These are phyloP conservation scores for Barnardius zonarius DNA, from an alignment of 2,113 vertebrate genomes.

Conservation along the genomic window DNA sequence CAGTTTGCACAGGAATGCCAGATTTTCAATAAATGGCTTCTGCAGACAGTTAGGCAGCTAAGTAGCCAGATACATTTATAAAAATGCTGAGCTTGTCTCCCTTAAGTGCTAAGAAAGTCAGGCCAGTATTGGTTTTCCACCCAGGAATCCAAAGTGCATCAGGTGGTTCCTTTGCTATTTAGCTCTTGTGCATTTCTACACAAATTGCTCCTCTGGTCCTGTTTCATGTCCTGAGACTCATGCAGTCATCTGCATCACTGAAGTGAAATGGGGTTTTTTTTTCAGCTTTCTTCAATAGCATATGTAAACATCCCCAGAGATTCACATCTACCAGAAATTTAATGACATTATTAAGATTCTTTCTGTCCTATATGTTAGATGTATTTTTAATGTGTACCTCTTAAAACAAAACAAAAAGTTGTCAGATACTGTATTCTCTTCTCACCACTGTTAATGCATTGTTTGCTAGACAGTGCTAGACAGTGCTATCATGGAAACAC, in stretches of 20 bases:
- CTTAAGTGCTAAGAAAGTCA: neutral
- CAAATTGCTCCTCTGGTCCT: neutral
- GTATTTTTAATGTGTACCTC: slow-evolving; percentile 72
- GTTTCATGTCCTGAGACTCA: neutral
- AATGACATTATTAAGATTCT: slow-evolving; percentile 58
- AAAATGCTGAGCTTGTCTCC: neutral
- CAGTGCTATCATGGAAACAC: neutral
- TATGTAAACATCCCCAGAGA: slow-evolving; percentile 28
- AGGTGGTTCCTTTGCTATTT: neutral
- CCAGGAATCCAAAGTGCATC: neutral
- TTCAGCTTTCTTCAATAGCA: slow-evolving; percentile 11
- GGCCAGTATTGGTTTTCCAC: neutral
- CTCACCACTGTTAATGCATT: neutral
- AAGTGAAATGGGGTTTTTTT: neutral
- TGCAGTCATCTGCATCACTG: neutral
- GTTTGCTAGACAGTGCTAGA: slow-evolving; percentile 34
- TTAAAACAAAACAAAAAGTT: slow-evolving; percentile 65
- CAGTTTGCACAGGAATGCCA: neutral
- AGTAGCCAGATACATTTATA: neutral
- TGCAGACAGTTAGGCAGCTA: neutral
- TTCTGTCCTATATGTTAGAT: slow-evolving; percentile 58
- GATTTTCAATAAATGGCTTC: neutral
- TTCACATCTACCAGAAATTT: slow-evolving; percentile 56
- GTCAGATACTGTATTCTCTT: slow-evolving; percentile 24
- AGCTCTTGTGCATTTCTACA: neutral